A percentile compares a stretch with the other conserved stretches of the same genome.
Conservation (phyloP, 2,888 invertebrate species). For the Parelbella ahira region DNA sequence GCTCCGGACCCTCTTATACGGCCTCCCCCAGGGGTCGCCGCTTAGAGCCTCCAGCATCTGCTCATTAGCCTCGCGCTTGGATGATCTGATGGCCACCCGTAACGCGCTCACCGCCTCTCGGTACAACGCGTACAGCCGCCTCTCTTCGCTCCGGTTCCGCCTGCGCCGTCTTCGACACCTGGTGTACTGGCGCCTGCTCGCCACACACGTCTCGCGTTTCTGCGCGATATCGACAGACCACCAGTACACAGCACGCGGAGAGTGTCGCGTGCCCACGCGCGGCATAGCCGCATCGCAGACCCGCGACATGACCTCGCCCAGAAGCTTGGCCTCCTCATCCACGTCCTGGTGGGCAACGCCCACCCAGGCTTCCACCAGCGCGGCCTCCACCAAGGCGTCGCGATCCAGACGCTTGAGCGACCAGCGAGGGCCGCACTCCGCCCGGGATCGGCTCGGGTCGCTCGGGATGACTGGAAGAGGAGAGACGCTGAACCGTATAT, state of each 20-base stretch:
- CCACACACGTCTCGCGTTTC: background rate
- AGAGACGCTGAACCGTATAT: constrained; percentile 21
- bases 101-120: no score
- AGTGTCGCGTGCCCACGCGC: background rate
- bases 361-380: constrained; percentile 9
- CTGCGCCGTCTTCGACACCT: background rate
- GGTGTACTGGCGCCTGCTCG: constrained; percentile 1
- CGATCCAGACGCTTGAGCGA: constrained; percentile 1
- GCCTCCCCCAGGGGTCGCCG: no score
- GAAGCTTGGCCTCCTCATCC: background rate
- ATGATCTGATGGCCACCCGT: no score
- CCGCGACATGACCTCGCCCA: background rate
- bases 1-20: no score
- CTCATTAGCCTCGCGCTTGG: no score
- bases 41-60: no score
- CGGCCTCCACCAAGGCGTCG: constrained; percentile 1
- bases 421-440: constrained; percentile 1
- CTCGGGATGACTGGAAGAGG: background rate
- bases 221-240: background rate
- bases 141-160: background rate
- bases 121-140: constrained; percentile 1
- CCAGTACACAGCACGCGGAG: constrained; percentile 2
- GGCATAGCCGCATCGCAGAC: constrained; percentile 3
- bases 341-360: background rate
- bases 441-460: background rate